These are phyloP conservation scores for Theonella swinhoei DNA, from an alignment of 37 sponge, comb jelly and placozoan genomes.

Conservation along the genomic window DNA sequence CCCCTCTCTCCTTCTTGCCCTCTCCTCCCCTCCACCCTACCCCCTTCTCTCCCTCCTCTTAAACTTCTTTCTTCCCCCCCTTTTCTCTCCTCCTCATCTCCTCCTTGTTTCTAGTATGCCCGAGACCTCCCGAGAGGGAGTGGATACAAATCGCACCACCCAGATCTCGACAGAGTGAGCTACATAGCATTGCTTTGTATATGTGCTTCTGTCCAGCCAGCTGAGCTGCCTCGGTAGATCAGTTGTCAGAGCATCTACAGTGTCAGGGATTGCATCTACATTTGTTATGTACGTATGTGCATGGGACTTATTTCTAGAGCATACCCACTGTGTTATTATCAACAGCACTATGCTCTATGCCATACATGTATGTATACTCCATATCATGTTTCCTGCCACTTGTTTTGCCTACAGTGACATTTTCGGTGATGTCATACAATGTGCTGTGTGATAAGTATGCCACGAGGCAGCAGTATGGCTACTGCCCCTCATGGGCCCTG, in stretches of 20 bases:
- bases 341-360: too few relatives aligned
- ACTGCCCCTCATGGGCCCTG: slow-evolving; percentile 96
- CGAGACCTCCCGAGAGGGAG: slow-evolving; percentile 76
- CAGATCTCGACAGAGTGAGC: slow-evolving; percentile 17
- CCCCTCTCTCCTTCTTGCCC: too few relatives aligned
- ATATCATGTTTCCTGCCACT: slow-evolving; percentile 12
- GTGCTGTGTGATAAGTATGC: slow-evolving; percentile 92
- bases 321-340: too few relatives aligned
- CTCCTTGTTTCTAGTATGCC: slow-evolving; percentile 25
- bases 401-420: slow-evolving; percentile 39
- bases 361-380: too few relatives aligned
- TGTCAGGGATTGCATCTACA: too few relatives aligned
- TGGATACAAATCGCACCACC: slow-evolving; percentile 61
- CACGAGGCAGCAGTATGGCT: slow-evolving; percentile 88
- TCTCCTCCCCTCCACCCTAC: background rate
- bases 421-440: slow-evolving; percentile 93
- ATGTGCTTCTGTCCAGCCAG: too few relatives aligned
- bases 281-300: too few relatives aligned
- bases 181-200: too few relatives aligned
- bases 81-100: background rate
- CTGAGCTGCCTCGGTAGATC: too few relatives aligned
- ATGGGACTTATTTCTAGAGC: too few relatives aligned
- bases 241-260: too few relatives aligned
- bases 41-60: background rate
- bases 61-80: background rate